These are phyloP conservation scores for Cheilosia vernalis DNA, from an alignment of 2,888 invertebrate genomes.

Conservation along the genomic window DNA sequence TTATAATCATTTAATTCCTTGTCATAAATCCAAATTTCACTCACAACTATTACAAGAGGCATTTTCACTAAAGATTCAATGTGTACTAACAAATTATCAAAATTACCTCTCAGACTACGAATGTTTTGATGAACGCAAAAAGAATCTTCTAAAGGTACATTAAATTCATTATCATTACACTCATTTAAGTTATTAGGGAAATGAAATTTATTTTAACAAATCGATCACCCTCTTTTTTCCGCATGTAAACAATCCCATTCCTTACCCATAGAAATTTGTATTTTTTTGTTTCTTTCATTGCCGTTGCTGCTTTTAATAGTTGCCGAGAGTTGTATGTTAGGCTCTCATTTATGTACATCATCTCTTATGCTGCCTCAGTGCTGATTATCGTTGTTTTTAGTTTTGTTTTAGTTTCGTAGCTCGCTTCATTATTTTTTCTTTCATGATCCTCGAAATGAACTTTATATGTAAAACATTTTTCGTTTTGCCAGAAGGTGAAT, in stretches of 20 bases:
- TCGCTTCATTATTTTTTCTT: neutral
- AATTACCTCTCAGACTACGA: too few relatives aligned
- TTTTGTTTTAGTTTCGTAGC: neutral
- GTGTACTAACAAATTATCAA: neutral
- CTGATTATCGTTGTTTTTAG: neutral
- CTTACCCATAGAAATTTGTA: neutral
- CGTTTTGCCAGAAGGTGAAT: too few relatives aligned
- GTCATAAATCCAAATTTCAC: too few relatives aligned
- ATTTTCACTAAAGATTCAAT: neutral
- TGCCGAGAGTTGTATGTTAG: neutral
- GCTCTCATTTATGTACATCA: neutral
- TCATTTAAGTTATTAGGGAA: neutral
- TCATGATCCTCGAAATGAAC: too few relatives aligned
- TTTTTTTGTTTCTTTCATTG: neutral
- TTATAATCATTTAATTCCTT: neutral
- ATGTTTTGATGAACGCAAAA: too few relatives aligned
- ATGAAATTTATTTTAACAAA: neutral
- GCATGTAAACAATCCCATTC: neutral
- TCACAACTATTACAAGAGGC: slow-evolving; percentile 1
- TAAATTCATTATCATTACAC: too few relatives aligned
- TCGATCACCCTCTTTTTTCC: neutral
- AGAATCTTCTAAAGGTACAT: too few relatives aligned
- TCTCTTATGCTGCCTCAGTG: neutral
- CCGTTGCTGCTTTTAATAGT: neutral
- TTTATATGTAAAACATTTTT: too few relatives aligned